Conservation (phyloP, 2,113 vertebrate genomes). For the Murina feae region DNA sequence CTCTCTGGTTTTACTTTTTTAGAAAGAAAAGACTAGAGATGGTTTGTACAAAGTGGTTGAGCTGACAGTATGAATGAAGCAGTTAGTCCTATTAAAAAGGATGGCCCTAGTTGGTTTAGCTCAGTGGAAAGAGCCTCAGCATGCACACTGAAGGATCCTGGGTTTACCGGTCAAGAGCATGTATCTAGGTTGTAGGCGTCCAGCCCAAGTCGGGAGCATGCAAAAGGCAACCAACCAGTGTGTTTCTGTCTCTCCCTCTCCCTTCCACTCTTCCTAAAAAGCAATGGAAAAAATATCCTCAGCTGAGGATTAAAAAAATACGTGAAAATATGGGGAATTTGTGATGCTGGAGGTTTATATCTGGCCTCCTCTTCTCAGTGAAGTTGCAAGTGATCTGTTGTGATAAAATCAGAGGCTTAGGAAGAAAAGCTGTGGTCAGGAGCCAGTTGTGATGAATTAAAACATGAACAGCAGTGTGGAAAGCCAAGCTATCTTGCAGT, state of each 20-base stretch:
- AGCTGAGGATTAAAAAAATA: too few relatives aligned
- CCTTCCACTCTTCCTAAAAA: too few relatives aligned
- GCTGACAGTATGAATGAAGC: not conserved
- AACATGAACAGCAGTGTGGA: not conserved
- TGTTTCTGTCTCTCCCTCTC: too few relatives aligned
- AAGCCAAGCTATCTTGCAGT: not conserved
- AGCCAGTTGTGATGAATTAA: not conserved
- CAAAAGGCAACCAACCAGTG: too few relatives aligned
- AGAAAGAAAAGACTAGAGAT: not conserved
- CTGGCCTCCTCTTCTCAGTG: not conserved
- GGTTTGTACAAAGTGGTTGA: not conserved
- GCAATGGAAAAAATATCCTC: too few relatives aligned
- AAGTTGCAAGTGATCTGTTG: not conserved
- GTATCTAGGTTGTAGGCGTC: too few relatives aligned
- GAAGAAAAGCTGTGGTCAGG: not conserved
- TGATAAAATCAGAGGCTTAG: not conserved
- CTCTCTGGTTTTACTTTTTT: slow-evolving; percentile 24
- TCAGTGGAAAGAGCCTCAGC: too few relatives aligned
- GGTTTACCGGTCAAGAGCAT: too few relatives aligned
- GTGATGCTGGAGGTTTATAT: not conserved
- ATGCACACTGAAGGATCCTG: too few relatives aligned
- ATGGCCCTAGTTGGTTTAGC: not conserved
- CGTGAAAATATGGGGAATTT: not conserved
- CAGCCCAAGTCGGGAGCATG: too few relatives aligned
- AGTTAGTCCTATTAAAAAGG: not conserved